Conservation (phyloP, 2,113 vertebrate species). For the Amphiprion ocellaris region DNA sequence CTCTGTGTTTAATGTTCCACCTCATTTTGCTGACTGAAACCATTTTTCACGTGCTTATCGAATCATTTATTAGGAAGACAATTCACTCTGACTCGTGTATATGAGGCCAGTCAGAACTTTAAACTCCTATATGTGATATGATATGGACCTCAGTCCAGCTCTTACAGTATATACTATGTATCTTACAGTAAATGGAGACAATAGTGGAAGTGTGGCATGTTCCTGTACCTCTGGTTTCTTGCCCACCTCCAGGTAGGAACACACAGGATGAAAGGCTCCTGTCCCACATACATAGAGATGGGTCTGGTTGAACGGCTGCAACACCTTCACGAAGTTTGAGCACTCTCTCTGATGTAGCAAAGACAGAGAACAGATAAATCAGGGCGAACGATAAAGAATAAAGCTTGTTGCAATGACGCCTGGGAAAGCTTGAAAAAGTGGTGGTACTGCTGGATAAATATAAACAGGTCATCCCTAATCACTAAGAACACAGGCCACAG, state of each 20-base stretch:
- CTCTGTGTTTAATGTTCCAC: slow-evolving; percentile 53
- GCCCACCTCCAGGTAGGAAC: slow-evolving; percentile 94
- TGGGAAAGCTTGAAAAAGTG: slow-evolving; percentile 12
- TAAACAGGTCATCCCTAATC: neutral
- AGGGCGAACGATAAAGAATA: neutral
- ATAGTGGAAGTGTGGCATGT: neutral
- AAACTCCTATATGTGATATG: neutral
- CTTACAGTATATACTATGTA: neutral
- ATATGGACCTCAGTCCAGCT: neutral
- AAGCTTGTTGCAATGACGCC: neutral
- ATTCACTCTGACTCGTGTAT: slow-evolving; percentile 25
- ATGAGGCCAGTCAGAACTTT: slow-evolving; percentile 24
- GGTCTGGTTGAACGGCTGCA: slow-evolving; percentile 95
- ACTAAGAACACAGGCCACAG: neutral
- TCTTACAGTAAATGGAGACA: neutral
- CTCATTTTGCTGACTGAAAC: slow-evolving; percentile 53
- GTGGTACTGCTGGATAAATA: slow-evolving; percentile 13
- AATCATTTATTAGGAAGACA: slow-evolving; percentile 29
- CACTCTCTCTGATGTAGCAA: slow-evolving; percentile 91
- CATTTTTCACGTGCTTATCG: slow-evolving; percentile 50
- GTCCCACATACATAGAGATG: slow-evolving; percentile 96
- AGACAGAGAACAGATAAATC: slow-evolving; percentile 11
- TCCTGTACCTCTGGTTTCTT: slow-evolving; percentile 92
- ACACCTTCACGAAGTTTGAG: slow-evolving; percentile 96
- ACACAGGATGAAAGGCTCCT: slow-evolving; percentile 96